Conservation (phyloP, 2,888 invertebrate species). For the Amaurobius ferox region DNA sequence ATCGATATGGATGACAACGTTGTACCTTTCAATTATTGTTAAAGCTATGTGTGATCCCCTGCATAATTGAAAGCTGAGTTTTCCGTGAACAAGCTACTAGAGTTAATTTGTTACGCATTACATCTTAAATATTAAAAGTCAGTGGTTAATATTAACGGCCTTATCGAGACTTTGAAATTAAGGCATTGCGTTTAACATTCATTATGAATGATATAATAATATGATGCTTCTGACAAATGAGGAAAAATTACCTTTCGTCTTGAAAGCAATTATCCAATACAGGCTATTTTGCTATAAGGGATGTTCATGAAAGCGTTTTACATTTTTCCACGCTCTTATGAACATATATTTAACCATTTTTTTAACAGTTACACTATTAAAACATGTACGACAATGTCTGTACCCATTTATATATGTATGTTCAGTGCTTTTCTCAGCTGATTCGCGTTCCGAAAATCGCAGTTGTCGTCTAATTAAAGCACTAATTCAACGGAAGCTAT, state of each 20-base stretch:
- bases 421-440: no score
- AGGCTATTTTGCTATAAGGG: no score
- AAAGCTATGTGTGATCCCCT: slow-evolving; percentile 29
- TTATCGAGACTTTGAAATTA: neutral
- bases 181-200: slow-evolving; percentile 6
- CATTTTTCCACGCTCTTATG: no score
- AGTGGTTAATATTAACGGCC: slow-evolving; percentile 12
- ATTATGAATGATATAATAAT: neutral
- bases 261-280: no score
- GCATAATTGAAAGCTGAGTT: slow-evolving; percentile 54
- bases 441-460: no score
- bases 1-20: slow-evolving; percentile 22
- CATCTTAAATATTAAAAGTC: neutral
- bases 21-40: slow-evolving; percentile 51
- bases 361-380: no score
- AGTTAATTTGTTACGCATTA: slow-evolving; percentile 18
- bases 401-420: no score
- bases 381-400: no score
- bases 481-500: no score
- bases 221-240: neutral
- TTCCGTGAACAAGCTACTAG: neutral
- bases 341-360: no score
- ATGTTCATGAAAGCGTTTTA: no score
- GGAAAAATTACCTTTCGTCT: neutral
- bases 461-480: no score